Conservation (phyloP, 2,888 invertebrate genomes). For the Meloe dianella region DNA sequence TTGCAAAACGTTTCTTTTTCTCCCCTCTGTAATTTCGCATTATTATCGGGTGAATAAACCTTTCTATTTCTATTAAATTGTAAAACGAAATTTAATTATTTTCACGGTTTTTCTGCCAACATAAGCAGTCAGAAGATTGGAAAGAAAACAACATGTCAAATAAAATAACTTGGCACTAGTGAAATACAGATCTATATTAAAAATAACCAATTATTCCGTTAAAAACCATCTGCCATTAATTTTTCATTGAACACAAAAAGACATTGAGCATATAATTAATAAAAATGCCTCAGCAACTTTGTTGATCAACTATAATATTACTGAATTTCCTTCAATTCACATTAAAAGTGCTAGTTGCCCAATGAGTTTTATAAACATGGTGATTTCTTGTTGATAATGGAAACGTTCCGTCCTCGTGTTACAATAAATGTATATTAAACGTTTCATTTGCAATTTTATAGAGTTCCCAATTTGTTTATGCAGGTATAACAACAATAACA, state of each 20-base stretch:
- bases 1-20: too few species aligned
- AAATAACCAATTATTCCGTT: background rate
- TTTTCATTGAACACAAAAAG: background rate
- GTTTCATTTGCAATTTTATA: constrained; percentile 1
- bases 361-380: too few species aligned
- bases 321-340: too few species aligned
- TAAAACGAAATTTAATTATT: background rate
- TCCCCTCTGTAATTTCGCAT: too few species aligned
- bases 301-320: too few species aligned
- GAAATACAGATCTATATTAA: background rate
- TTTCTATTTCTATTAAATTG: background rate
- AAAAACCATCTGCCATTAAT: background rate
- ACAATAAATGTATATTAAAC: background rate
- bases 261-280: background rate
- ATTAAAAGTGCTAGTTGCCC: too few species aligned
- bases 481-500: background rate
- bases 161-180: constrained; percentile 1
- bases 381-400: too few species aligned
- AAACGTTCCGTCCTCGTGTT: too few species aligned
- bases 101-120: background rate
- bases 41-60: constrained; percentile 1
- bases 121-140: background rate
- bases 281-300: too few species aligned
- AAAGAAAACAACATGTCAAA: constrained; percentile 3
- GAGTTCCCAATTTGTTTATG: background rate